Evolutionary conservation across 2,888 invertebrate genomes (phyloP), one percentile per base, ranked within the genome.

Genomic region (Alviniconcha strummeri): DNA sequence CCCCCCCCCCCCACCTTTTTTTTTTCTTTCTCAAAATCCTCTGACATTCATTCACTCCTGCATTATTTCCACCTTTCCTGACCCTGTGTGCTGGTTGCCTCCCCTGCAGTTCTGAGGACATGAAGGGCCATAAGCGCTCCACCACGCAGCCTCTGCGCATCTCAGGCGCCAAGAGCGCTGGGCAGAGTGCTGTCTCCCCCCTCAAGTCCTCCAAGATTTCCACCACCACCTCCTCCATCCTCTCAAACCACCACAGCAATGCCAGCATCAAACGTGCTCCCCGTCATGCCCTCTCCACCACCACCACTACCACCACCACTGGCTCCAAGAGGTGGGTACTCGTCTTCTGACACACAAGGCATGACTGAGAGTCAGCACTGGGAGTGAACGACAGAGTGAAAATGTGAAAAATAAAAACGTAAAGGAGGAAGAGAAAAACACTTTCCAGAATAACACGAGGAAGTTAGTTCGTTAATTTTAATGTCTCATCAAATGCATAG

Each of bases 161-260:
- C 75, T 82, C 88, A 17, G 89, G 89, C 69, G 89, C 90, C 64
- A 92, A 91, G 87, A 92, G 92, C 89, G 91, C 92, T 19, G 91
- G 91, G 79, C 88, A 90, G 74, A 78, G 72, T 56, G 88, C 90
- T 81, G 88, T 88, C 86, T 92, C 92, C 72, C 91, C 92, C n/a
- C 86, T 91, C 84, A 92, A 92, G 89, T 89, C 91, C 78, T 89
- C 92, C 85, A 92, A 92, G 88, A 88, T 91, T n/a, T 83, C 86
- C 81, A 56, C 81, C 75, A 75, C 81, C 71, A 75, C 64, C 57
- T 88, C 89, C 84, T 88, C 90, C 82, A 87, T 89, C 83, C 83
- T 83, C 77, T 78, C 60, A 64, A 57, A 75, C 64, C 75, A 83
- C 64, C 81, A 85, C 64, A 86, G 90, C 13, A 81, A 86, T 54